Evolutionary conservation across 2,888 invertebrate genomes (phyloP), one percentile per base, ranked within the genome.

Genomic region (Galeopsomyia nigrocyanea): DNA sequence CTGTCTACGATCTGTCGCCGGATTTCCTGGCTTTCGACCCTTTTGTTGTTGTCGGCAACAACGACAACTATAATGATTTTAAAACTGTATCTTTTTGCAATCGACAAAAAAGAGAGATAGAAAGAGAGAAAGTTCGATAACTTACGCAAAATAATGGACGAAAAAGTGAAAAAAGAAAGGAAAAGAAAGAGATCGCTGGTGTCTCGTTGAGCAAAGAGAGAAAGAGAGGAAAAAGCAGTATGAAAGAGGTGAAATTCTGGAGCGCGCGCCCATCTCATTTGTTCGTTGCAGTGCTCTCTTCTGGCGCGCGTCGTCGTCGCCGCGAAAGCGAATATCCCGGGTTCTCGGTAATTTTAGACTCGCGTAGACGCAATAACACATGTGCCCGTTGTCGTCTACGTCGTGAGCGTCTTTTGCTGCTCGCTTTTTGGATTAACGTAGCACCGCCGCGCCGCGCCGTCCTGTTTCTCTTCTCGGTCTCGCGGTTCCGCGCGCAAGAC

Each of bases 271-370:
- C 61, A 61, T 56, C 68, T 68, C 68, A 68, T 68, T 68, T 62
- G 68, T 62, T 68, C 49, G 17, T 51, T 31, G 53, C 51, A 50
- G 50, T 50, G 63, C 26, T 39, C n/a, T n/a, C n/a, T n/a, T n/a
- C n/a, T n/a, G n/a, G n/a, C n/a, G n/a, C n/a, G n/a, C n/a, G 46
- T 21, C 57, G 57, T 31, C 39, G 57, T 39, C 57, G 31, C 17
- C 39, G 31, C 57, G 57, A 39, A 58, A 58, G 31, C 50, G 16
- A 31, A 31, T n/a, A 21, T 31, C 51, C 10, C 9, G 16, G 26
- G 21, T 46, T 14, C 51, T 14, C 22, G 68, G 68, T 68, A 68
- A 68, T 68, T 68, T 68, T 68, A 68, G 68, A 51, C 68, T 61
- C 31, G 31, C 60, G 13, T 22, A 66, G 58, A 60, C 67, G 67